These are phyloP conservation scores for Setipinna tenuifilis DNA, from an alignment of 2,797 vertebrate genomes.

Conservation along the genomic window DNA sequence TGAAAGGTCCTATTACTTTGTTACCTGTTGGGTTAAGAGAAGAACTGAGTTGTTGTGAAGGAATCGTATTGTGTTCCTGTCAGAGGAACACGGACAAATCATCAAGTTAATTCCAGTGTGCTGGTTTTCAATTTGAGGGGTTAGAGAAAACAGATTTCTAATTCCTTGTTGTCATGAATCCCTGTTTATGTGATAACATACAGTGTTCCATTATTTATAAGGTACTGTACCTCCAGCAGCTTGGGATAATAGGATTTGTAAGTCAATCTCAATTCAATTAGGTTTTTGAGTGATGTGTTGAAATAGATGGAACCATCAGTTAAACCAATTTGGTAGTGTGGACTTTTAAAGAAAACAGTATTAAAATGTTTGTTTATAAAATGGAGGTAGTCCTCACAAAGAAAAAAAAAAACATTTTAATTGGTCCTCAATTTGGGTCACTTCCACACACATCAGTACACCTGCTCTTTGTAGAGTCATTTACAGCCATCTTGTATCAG, in stretches of 20 bases:
- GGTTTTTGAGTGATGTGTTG: background rate
- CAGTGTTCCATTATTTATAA: constrained; percentile 3
- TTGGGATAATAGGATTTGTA: background rate
- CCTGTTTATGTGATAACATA: background rate
- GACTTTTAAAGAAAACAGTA: background rate
- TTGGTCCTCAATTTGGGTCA: background rate
- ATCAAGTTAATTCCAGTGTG: background rate
- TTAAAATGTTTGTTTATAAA: background rate
- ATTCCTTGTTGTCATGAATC: background rate
- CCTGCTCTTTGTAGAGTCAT: background rate
- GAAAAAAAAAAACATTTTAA: background rate
- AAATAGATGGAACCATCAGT: background rate
- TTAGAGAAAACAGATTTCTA: background rate
- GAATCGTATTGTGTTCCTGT: background rate
- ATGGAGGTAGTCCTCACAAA: background rate
- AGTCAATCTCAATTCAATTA: background rate
- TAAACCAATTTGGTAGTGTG: background rate
- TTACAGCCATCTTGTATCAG: background rate
- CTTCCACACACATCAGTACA: background rate
- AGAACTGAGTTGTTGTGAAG: background rate
- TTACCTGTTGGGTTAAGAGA: background rate
- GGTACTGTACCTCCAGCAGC: background rate
- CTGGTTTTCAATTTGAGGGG: background rate
- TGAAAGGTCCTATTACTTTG: constrained; percentile 15
- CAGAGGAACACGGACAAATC: background rate